phyloP scores from a whole-genome alignment of 1,140 invertebrate species.

The Pemphigus obesinymphae region DNA sequence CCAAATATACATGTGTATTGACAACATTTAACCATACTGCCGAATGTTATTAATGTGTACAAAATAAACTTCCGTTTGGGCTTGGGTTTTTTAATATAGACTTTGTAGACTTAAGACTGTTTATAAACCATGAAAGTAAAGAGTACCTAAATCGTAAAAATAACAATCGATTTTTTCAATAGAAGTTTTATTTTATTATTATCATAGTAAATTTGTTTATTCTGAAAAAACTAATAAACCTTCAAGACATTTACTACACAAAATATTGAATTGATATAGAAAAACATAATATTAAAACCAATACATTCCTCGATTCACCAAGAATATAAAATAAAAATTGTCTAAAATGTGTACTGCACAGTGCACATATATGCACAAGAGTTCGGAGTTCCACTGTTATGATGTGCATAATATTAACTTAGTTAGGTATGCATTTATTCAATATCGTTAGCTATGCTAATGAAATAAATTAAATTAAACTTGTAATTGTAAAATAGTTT shows the following conservation, averaged over 20 bases:
- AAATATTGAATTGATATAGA: too few relatives aligned
- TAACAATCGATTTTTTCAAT: not conserved
- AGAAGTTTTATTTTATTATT: not conserved
- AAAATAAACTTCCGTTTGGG: not conserved
- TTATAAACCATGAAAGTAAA: not conserved
- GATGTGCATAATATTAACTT: too few relatives aligned
- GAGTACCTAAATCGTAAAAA: not conserved
- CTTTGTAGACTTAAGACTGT: not conserved
- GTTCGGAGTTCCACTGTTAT: too few relatives aligned
- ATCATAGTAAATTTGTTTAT: not conserved
- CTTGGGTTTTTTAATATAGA: not conserved
- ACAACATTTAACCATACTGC: not conserved
- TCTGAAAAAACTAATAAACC: not conserved
- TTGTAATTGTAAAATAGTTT: not conserved
- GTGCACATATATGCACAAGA: too few relatives aligned
- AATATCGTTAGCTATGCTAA: not conserved
- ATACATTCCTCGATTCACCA: too few relatives aligned
- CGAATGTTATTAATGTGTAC: constrained; percentile 17
- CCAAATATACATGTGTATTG: not conserved
- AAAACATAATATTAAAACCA: too few relatives aligned
- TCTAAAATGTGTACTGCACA: too few relatives aligned
- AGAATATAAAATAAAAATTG: too few relatives aligned
- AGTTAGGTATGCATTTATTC: not conserved
- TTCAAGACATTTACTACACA: too few relatives aligned
- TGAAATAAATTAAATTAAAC: not conserved